Base-by-base conservation (phyloP, 2,888 invertebrate genomes). In the Philaethria dido region DNA sequence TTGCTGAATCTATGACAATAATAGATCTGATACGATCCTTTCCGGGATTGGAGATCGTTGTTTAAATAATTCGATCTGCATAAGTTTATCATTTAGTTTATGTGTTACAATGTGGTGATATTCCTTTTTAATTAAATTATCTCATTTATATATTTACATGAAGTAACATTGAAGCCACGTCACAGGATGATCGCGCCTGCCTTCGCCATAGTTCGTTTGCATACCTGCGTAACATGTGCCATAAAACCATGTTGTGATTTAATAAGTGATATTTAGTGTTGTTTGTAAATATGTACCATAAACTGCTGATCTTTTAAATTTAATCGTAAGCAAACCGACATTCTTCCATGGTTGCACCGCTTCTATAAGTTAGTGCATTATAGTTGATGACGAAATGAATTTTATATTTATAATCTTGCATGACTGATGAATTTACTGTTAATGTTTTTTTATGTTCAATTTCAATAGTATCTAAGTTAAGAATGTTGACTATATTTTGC, bases 1-100 rank as follows among this genome's bases (percentile, higher is more conserved):
- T 87, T 81, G 85, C 88, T 88, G 89, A 90, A 90, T 90, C 88
- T 92, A 90, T 94, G 93, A 93, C 93, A 93, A 92, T 93, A 92
- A 84, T 90, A 94, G 94, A 94, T 94, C 94, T 94, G 93, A 93
- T 83, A 79, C 83, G 87, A 77, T 78, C 80, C 78, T 77, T 76
- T 78, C 77, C 74, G 72, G 74, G 78, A 69, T 79, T 78, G 77
- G 69, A 74, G 81, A 74, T 83, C 80, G 74, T 79, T 81, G 84
- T 79, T 83, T 82, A 80, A 81, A 77, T 78, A 80, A 8, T 8
- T 85, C 85, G 90, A 92, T 92, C 90, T 89, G 87, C 82, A 85
- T 87, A 89, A 89, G 86, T 79, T 72, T 84, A 82, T 74, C 69
- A 42, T 78, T 77, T 85, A 85, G 81, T 80, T 84, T 82, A 85